Evolutionary conservation across 2,113 vertebrate species (phyloP).

Genomic region (Pristiophorus japonicus): DNA sequence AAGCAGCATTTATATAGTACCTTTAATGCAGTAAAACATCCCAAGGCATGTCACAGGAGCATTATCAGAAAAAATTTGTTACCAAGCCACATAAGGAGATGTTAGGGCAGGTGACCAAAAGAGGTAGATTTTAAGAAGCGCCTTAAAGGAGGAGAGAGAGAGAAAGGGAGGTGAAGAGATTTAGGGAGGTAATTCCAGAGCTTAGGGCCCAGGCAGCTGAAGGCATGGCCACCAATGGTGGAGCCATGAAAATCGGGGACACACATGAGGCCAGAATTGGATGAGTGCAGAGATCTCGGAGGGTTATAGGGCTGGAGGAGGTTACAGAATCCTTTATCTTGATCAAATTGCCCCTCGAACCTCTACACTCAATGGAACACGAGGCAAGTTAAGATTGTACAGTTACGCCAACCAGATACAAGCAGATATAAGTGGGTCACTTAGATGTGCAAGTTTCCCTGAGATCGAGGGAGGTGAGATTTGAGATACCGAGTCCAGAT

Average conservation of each 20-base stretch:
- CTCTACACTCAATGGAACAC: not conserved
- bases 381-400: not conserved
- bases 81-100: not conserved
- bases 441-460: not conserved
- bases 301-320: not conserved
- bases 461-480: not conserved
- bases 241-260: not conserved
- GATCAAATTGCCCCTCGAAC: too few species aligned
- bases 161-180: too few species aligned
- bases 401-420: not conserved
- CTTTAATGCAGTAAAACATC: too few species aligned
- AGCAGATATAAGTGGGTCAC: not conserved
- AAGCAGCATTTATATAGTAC: too few species aligned
- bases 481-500: not conserved
- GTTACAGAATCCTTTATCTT: too few species aligned
- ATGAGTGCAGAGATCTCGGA: not conserved
- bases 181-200: not conserved
- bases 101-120: not conserved
- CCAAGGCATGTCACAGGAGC: too few species aligned
- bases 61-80: too few species aligned
- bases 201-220: not conserved
- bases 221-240: too few species aligned
- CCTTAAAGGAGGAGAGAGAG: not conserved
- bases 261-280: not conserved
- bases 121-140: not conserved